Conservation (phyloP, 30 jellyfish, hydroid and myxozoan species). For the Aurelia coerulea region DNA sequence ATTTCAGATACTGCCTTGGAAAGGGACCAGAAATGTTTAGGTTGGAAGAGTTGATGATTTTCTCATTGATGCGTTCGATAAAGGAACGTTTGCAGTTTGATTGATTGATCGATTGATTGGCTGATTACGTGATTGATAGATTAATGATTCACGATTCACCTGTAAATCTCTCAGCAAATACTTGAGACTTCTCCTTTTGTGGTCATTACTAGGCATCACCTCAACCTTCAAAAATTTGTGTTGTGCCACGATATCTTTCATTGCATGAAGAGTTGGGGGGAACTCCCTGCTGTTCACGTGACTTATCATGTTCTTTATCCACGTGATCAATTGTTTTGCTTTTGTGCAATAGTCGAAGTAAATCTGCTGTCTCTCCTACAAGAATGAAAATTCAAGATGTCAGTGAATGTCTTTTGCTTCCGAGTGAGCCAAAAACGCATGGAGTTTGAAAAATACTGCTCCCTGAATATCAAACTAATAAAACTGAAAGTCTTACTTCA, state of each 20-base stretch:
- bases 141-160: slow-evolving; percentile 26
- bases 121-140: too few species aligned
- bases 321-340: slow-evolving; percentile 63
- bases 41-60: too few species aligned
- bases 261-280: slow-evolving; percentile 73
- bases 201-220: slow-evolving; percentile 77
- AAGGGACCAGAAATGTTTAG: too few species aligned
- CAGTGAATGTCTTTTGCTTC: neutral
- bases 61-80: too few species aligned
- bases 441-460: too few species aligned
- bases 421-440: too few species aligned
- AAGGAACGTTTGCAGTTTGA: too few species aligned
- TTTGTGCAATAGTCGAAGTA: slow-evolving; percentile 67
- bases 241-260: slow-evolving; percentile 84
- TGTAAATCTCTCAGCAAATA: slow-evolving; percentile 65
- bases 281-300: slow-evolving; percentile 81
- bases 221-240: slow-evolving; percentile 69
- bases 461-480: too few species aligned
- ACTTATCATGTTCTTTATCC: slow-evolving; percentile 65
- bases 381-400: neutral
- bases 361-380: slow-evolving; percentile 73
- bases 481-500: too few species aligned
- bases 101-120: too few species aligned
- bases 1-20: too few species aligned
- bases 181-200: slow-evolving; percentile 71